Conservation (phyloP, 2,888 invertebrate species). For the Eurytoma californica region DNA sequence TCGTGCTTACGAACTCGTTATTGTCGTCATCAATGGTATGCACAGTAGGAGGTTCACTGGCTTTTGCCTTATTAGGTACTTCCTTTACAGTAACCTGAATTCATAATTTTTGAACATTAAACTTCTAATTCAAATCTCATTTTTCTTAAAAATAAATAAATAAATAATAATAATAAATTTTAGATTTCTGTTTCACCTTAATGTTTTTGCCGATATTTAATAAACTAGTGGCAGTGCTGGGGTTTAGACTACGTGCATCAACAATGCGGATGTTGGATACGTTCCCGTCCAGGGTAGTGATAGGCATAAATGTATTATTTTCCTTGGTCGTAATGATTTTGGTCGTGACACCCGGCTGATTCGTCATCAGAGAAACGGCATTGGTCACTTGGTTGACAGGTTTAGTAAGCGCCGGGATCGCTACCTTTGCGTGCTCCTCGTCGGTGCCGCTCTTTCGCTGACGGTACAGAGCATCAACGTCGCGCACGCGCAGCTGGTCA, state of each 20-base stretch:
- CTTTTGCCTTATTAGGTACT: neutral
- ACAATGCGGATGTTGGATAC: conserved; percentile 51
- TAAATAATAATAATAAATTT: no score
- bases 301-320: conserved; percentile 19
- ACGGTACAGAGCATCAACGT: conserved; percentile 62
- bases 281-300: conserved; percentile 38
- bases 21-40: conserved; percentile 34
- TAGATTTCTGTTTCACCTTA: conserved; percentile 28
- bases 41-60: neutral
- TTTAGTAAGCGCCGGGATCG: conserved; percentile 42
- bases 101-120: neutral
- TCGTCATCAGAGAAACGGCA: neutral
- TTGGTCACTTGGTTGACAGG: neutral
- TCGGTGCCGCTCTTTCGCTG: conserved; percentile 29
- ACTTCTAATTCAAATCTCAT: neutral
- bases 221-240: conserved; percentile 8
- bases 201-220: conserved; percentile 48
- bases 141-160: neutral
- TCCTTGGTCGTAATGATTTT: conserved; percentile 40
- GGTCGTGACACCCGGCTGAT: conserved; percentile 20
- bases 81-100: conserved; percentile 43
- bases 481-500: conserved; percentile 66
- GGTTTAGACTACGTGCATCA: conserved; percentile 45
- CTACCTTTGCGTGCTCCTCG: conserved; percentile 32
- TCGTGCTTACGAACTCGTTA: conserved; percentile 67